Percentiles rank a stretch among this genome's conserved stretches.
Evolutionary conservation across 2,888 invertebrate genomes (phyloP).

Genomic region (Heliconius charithonia): DNA sequence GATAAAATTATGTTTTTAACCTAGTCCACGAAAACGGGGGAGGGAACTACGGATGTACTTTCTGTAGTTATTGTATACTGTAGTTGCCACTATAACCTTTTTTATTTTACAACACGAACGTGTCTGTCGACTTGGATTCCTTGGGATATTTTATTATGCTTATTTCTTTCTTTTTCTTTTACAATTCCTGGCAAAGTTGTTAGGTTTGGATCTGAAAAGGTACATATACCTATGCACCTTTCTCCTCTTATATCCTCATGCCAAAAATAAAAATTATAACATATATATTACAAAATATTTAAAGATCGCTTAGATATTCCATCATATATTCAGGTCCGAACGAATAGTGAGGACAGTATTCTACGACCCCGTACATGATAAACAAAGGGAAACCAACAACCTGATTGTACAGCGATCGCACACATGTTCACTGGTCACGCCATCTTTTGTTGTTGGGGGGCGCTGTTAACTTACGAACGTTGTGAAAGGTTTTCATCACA

Average conservation of each 20-base stretch:
- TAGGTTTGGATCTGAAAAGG: background rate
- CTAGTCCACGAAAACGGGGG: constrained; percentile 35
- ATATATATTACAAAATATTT: background rate
- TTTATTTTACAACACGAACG: constrained; percentile 35
- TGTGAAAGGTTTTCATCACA: background rate
- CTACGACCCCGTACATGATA: constrained; percentile 25
- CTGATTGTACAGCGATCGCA: constrained; percentile 29
- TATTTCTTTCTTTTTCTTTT: constrained; percentile 8
- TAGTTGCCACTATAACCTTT: constrained; percentile 29
- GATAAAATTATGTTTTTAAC: constrained; percentile 42
- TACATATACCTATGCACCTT: no score
- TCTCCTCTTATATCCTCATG: no score
- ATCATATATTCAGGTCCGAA: background rate
- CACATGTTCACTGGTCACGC: constrained; percentile 29
- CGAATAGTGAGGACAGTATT: constrained; percentile 5
- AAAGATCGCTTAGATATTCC: background rate
- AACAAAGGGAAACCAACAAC: constrained; percentile 31
- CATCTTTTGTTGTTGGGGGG: constrained; percentile 27
- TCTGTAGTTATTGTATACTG: constrained; percentile 12
- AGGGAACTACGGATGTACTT: constrained; percentile 36
- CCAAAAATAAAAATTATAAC: background rate
- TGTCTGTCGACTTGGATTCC: constrained; percentile 17
- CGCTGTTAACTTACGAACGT: constrained; percentile 13
- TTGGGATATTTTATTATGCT: constrained; percentile 12
- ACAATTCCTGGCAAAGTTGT: background rate